These are phyloP conservation scores for Prinia subflava DNA, from an alignment of 2,113 vertebrate genomes.

Conservation along the genomic window DNA sequence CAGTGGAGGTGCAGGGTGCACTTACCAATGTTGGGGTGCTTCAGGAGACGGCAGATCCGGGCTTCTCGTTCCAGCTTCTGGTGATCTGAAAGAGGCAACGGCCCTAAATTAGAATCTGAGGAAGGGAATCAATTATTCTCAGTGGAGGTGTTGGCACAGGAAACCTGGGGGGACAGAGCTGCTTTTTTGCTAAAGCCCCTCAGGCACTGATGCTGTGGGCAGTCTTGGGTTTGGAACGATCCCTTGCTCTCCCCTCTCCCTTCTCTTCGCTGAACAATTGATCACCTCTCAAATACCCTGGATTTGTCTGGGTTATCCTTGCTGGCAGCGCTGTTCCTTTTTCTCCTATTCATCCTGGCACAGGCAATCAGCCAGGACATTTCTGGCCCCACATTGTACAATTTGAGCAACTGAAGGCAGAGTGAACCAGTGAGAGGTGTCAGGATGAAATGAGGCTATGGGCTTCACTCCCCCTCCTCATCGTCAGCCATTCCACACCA, in stretches of 20 bases:
- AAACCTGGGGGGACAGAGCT: not conserved
- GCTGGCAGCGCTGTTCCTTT: not conserved
- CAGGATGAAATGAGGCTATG: not conserved
- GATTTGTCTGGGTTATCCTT: not conserved
- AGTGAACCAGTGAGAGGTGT: not conserved
- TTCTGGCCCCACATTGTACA: not conserved
- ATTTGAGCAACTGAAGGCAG: not conserved
- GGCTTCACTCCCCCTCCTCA: not conserved
- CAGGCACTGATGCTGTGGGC: not conserved
- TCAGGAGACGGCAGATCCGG: slow-evolving; percentile 92
- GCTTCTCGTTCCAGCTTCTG: slow-evolving; percentile 95
- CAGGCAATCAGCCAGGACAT: not conserved
- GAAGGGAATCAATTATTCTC: not conserved
- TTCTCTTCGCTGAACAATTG: not conserved
- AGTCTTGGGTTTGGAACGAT: not conserved
- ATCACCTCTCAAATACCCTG: not conserved
- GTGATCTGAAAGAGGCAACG: slow-evolving; percentile 78
- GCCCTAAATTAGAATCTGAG: not conserved
- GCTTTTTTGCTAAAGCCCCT: not conserved
- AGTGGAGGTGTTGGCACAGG: not conserved
- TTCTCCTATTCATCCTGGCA: not conserved
- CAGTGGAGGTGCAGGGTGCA: rapidly evolving
- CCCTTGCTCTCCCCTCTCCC: not conserved
- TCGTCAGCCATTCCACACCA: not conserved
- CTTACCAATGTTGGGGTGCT: slow-evolving; percentile 94